Evolutionary conservation across 2,797 vertebrate species (phyloP), one percentile per base, ranked within the genome.

Genomic region (Hirundo rustica): DNA sequence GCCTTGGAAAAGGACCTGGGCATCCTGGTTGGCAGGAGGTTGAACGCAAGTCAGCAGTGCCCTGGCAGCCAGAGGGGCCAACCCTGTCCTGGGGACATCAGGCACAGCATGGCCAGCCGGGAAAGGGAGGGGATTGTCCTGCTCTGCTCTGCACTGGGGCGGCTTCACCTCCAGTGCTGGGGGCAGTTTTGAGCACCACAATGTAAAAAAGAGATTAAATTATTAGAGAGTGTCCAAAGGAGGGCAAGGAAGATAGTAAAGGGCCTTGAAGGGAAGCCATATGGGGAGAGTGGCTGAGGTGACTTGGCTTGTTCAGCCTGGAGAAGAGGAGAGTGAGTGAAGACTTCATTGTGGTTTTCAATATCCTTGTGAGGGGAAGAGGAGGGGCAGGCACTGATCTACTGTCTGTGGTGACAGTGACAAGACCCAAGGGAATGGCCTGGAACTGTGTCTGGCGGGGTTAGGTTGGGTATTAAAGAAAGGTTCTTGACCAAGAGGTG

Each of bases 91-190:
- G 57, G 10, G 14, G 0, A 4, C 25, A 34, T 42, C 57, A 48
- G 48, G 30, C 8, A 62, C 42, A 62, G 40, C 20, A 61, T 34
- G 0, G 0, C 27, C 23, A 54, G 34, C 17, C 0, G 0, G 25
- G 34, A 14, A 48, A 70, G 57, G 16, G 9, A 34, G 14, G 9
- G 13, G 40, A 61, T 47, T 34, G 40, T 54, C 14, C 48, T 0
- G 1, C 11, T 54, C n/a, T 76, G n/a, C 29, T 54, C 20, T 61
- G 23, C 0, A 0, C 16, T 53, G 30, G 16, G 55, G 8, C 0
- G 0, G 16, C 29, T 30, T 34, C 48, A 40, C 8, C 20, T 54
- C 0, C 0, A 47, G 25, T 62, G 13, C 17, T 54, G 55, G 19
- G 29, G 16, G 2, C 29, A 30, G 55, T 2, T 70, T 5, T 25